Conservation (phyloP, 2,888 invertebrate species). For the Clostera curtula region DNA sequence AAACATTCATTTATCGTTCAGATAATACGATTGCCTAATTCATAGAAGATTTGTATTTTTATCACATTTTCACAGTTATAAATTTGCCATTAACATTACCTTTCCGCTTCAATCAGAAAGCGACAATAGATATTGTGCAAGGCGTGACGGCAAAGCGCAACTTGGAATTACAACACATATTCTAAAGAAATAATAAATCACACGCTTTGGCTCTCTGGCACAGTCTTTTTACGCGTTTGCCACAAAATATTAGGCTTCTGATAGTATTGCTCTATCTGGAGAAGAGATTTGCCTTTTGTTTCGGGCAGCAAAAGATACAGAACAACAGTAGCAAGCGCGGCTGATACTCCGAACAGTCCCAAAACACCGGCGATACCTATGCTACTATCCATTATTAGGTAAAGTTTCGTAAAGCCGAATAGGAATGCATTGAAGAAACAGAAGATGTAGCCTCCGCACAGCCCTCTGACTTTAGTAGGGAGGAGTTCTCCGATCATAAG, state of each 20-base stretch:
- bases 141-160: too few species aligned
- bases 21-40: too few species aligned
- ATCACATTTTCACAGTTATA: too few species aligned
- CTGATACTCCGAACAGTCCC: constrained; percentile 79
- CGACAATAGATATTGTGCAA: too few species aligned
- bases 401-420: constrained; percentile 81
- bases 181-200: constrained; percentile 23
- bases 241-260: constrained; percentile 78
- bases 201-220: constrained; percentile 36
- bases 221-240: constrained; percentile 63
- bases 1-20: too few species aligned
- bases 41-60: too few species aligned
- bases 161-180: constrained; percentile 19
- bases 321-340: constrained; percentile 77
- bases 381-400: constrained; percentile 75
- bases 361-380: constrained; percentile 83
- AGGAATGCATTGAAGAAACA: constrained; percentile 80
- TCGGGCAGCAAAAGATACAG: constrained; percentile 82
- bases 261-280: constrained; percentile 87
- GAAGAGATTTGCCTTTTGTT: constrained; percentile 81
- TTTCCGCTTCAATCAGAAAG: too few species aligned
- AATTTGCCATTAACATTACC: too few species aligned
- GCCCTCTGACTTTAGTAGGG: constrained; percentile 82
- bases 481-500: constrained; percentile 85
- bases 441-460: constrained; percentile 83